Base-by-base conservation (phyloP, 1,140 invertebrate genomes). In the Brachionus sp. region DNA sequence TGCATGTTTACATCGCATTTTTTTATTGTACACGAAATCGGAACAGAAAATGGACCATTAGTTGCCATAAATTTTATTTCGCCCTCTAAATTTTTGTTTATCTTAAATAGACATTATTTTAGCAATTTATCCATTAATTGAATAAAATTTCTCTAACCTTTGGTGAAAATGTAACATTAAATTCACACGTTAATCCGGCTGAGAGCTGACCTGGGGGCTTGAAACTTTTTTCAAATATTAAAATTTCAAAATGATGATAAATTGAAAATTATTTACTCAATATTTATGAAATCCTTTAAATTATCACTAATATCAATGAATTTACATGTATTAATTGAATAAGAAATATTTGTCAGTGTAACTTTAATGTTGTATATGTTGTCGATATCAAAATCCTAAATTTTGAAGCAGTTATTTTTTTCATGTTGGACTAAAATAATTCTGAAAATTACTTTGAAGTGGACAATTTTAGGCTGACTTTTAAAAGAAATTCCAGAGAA, bases 141-240 rank as follows among this genome's bases (percentile, higher is more conserved):
- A 29, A 16, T 10, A 57, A n/a, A n/a, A 23, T n/a, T 42, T 25
- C 5, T 39, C 84, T 84, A 85, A 89, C 88, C 87, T 88, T 88
- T 25, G 89, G 88, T 84, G 87, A 87, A 84, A 89, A 89, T 7
- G 87, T 88, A 7, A 89, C 87, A 44, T 87, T 68, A 84, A 89
- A 86, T 73, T 89, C 87, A 86, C 89, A 89, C 4, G 89, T 88
- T 39, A 89, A 85, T 44, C 89, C 89, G 75, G 89, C 88, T 44
- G 89, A 89, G 86, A 89, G 87, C 84, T 88, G 88, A n/a, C 89
- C 89, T 78, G 88, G 88, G 13, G 88, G 88, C 77, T 88, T 86
- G 86, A 89, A 89, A 13, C 88, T 89, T 10, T 35, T 19, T 42
- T 3, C 7, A 39, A 57, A 57, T 75, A 19, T 33, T 50, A 19